Conservation (phyloP, 2,797 vertebrate genomes). For the Darevskia nairensis region DNA sequence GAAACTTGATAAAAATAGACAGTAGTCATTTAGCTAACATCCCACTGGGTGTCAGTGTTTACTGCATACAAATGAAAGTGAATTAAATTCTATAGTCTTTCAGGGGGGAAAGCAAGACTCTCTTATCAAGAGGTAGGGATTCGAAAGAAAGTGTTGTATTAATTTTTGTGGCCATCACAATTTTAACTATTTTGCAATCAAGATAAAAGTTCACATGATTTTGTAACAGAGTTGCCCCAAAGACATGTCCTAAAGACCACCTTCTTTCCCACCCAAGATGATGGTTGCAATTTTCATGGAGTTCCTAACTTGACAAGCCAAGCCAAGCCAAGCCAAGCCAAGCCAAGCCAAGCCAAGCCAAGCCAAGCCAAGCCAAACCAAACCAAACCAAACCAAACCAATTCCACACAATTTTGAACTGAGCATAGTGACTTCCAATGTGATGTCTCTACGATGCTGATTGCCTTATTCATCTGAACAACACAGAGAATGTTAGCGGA, state of each 20-base stretch:
- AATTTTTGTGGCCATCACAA: not conserved
- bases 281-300: not conserved
- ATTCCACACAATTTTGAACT: not conserved
- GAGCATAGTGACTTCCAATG: not conserved
- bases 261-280: not conserved
- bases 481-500: not conserved
- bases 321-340: not conserved
- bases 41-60: slow-evolving; percentile 75
- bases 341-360: too few species aligned
- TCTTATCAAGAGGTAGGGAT: accelerated
- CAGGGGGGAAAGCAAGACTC: accelerated
- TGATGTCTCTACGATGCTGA: not conserved
- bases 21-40: slow-evolving; percentile 40
- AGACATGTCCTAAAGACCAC: not conserved
- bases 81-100: not conserved
- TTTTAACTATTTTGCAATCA: not conserved
- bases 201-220: not conserved
- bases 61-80: not conserved
- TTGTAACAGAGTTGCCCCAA: accelerated
- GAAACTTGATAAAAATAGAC: not conserved
- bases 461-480: not conserved
- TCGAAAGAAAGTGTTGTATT: not conserved
- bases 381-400: not conserved
- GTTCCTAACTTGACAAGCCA: not conserved
- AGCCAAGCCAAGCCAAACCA: too few species aligned